These are phyloP conservation scores for Drosophila funebris DNA, from an alignment of 1,140 invertebrate species.

Conservation along the genomic window DNA sequence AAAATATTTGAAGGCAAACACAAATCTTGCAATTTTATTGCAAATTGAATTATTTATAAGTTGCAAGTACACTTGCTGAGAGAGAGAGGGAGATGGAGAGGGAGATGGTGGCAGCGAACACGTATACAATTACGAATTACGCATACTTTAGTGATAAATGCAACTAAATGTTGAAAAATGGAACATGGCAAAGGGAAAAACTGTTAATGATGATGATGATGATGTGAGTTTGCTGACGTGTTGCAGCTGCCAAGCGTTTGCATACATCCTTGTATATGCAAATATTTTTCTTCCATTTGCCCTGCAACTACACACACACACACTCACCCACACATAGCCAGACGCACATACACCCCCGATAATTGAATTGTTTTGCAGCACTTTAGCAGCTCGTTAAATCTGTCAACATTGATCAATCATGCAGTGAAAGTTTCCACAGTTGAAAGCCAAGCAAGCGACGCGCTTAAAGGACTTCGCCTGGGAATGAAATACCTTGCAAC, in stretches of 20 bases:
- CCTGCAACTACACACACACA: constrained; percentile 10
- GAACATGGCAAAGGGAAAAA: constrained; percentile 11
- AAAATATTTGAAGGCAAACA: constrained; percentile 52
- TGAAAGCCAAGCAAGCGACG: constrained; percentile 10
- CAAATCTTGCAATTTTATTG: constrained; percentile 70
- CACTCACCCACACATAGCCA: background rate
- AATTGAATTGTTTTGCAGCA: constrained; percentile 82
- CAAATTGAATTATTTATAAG: constrained; percentile 70
- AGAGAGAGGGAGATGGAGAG: background rate
- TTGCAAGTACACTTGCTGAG: constrained; percentile 36
- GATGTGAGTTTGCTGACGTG: constrained; percentile 4
- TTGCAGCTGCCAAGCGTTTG: constrained; percentile 9
- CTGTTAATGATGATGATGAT: background rate
- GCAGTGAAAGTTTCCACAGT: constrained; percentile 20
- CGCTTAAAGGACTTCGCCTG: background rate
- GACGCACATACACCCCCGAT: constrained; percentile 20
- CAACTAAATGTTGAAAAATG: constrained; percentile 7
- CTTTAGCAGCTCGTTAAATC: constrained; percentile 81
- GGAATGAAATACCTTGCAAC: background rate
- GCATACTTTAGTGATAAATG: constrained; percentile 22
- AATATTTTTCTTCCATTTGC: constrained; percentile 70
- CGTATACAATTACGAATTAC: constrained; percentile 73
- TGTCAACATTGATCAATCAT: constrained; percentile 81
- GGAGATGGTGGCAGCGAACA: constrained; percentile 4
- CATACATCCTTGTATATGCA: constrained; percentile 33